phyloP scores from a whole-genome alignment of 2,113 vertebrate genomes.

The Hippolais icterina region DNA sequence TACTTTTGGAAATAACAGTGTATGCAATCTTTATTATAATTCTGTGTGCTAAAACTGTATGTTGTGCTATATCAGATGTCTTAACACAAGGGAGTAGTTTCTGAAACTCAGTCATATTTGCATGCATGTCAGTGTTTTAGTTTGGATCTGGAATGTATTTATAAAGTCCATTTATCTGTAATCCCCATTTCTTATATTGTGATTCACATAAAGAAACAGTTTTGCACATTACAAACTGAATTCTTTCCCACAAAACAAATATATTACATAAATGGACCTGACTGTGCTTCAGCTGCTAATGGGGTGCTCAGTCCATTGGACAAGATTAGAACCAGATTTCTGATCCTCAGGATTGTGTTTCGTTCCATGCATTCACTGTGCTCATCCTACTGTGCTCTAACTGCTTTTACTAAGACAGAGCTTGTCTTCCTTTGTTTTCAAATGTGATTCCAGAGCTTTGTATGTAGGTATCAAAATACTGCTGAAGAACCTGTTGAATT shows the following conservation, averaged over 20 bases:
- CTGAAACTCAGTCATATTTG: not conserved
- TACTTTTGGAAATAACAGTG: not conserved
- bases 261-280: not conserved
- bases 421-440: not conserved
- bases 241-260: not conserved
- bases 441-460: not conserved
- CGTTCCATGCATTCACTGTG: not conserved
- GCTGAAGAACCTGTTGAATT: not conserved
- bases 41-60: not conserved
- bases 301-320: not conserved
- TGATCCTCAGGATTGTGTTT: not conserved
- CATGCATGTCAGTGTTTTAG: not conserved
- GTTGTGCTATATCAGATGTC: not conserved
- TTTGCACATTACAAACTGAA: not conserved
- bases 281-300: not conserved
- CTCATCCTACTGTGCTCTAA: not conserved
- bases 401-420: not conserved
- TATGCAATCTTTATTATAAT: not conserved
- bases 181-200: not conserved
- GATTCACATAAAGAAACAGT: not conserved
- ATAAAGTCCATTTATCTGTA: not conserved
- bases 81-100: not conserved
- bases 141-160: not conserved
- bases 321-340: not conserved
- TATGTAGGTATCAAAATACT: not conserved